Evolutionary conservation across 2,888 invertebrate genomes (phyloP).

Genomic region (Cryptophagus acutangulus): DNA sequence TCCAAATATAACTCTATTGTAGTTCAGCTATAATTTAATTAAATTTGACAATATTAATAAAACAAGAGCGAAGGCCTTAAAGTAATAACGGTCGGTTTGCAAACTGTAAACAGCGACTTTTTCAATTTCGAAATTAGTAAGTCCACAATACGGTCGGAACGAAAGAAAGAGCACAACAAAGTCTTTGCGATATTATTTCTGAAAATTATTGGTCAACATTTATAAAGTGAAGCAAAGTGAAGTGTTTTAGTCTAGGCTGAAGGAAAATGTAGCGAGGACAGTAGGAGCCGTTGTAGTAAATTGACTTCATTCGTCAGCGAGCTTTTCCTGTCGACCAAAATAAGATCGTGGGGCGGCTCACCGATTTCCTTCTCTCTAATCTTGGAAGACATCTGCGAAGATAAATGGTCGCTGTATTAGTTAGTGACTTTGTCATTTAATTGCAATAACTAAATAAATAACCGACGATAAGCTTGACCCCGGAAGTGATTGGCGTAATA

Average conservation of each 20-base stretch:
- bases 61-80: too few relatives aligned
- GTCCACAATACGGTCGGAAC: too few relatives aligned
- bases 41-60: too few relatives aligned
- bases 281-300: conserved; percentile 39
- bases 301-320: conserved; percentile 41
- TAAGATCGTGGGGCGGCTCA: conserved; percentile 34
- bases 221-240: too few relatives aligned
- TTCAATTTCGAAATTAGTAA: too few relatives aligned
- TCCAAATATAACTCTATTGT: too few relatives aligned
- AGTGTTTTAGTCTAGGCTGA: background rate
- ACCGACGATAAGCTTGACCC: conserved; percentile 15
- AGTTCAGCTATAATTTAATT: too few relatives aligned
- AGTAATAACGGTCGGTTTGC: too few relatives aligned
- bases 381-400: conserved; percentile 35
- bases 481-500: conserved; percentile 8
- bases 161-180: too few relatives aligned
- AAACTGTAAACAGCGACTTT: too few relatives aligned
- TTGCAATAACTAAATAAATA: conserved; percentile 37
- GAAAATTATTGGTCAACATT: too few relatives aligned
- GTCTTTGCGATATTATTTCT: too few relatives aligned
- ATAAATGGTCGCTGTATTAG: conserved; percentile 35
- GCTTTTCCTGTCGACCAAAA: conserved; percentile 39
- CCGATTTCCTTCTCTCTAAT: conserved; percentile 40
- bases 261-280: conserved; percentile 9
- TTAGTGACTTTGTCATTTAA: conserved; percentile 35